Evolutionary conservation across 2,113 vertebrate genomes (phyloP), one percentile per base, ranked within the genome.

Genomic region (Vicugna pacos): DNA sequence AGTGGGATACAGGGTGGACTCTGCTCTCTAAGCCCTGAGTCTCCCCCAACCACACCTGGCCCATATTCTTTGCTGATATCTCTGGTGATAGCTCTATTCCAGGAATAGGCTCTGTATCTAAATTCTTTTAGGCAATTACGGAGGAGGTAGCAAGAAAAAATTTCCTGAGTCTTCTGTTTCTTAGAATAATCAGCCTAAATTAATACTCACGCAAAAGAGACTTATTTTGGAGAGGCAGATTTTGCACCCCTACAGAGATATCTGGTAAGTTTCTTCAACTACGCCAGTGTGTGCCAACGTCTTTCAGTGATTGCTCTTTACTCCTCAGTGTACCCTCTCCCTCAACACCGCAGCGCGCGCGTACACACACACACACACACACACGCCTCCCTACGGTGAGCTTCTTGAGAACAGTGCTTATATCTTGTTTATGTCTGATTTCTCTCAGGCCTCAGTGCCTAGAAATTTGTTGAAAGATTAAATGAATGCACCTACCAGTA

Each of bases 281-380:
- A 0, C 0, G 16, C 17, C 30, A 24, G 15, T 56, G 14, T 54
- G 0, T 82, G 52, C 77, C 42, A 20, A 5, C 4, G 8, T 10
- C 32, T 86, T 65, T 67, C 52, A 42, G 77, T 62, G 38, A 26
- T 50, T n/a, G 19, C 26, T 20, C 22, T 35, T 42, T 24, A 13
- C 26, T 93, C 38, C 54, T 67, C n/a, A 50, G 38, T 13, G 28
- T 28, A 16, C 19, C 60, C 42, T 8, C 6, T 10, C 35, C 20
- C 50, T 38, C 46, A 10, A 17, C 42, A 19, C 17, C 17, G 11
- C n/a, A 17, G 30, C 19, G 4, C 35, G 26, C n/a, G 65, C 11
- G 42, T 13, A 6, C 58, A 20, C 46, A 9, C 22, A 30, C 28
- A 54, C 85, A 75, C 13, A 6, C n/a, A 32, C 60, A 30, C 46